phyloP scores from a whole-genome alignment of 2,888 invertebrate species.

The Drosophila anceps region DNA sequence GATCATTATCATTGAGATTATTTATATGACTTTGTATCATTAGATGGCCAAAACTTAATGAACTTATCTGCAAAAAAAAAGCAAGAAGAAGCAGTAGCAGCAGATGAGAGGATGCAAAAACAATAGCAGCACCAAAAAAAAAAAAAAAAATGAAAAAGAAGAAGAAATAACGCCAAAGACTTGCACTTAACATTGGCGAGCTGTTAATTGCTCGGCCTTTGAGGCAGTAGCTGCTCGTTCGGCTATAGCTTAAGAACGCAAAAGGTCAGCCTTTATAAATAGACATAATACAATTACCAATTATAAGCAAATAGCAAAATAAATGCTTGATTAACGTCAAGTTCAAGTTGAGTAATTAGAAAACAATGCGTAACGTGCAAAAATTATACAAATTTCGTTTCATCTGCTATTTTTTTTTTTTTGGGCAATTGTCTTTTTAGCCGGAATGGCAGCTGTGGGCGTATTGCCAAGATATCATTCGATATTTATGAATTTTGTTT shows the following conservation, averaged over 20 bases:
- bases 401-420: neutral
- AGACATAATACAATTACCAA: slow-evolving; percentile 47
- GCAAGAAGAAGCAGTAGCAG: neutral
- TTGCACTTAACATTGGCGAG: slow-evolving; percentile 57
- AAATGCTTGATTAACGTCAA: slow-evolving; percentile 58
- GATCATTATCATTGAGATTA: slow-evolving; percentile 42
- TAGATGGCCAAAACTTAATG: slow-evolving; percentile 26
- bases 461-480: slow-evolving; percentile 46
- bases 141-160: slow-evolving; percentile 2
- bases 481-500: slow-evolving; percentile 14
- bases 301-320: slow-evolving; percentile 47
- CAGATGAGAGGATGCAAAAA: slow-evolving; percentile 4
- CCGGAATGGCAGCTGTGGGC: slow-evolving; percentile 42
- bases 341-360: slow-evolving; percentile 62
- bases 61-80: slow-evolving; percentile 23
- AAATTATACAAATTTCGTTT: slow-evolving; percentile 11
- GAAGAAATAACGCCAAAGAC: slow-evolving; percentile 17
- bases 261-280: slow-evolving; percentile 50
- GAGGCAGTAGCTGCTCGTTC: slow-evolving; percentile 11
- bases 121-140: neutral
- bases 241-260: slow-evolving; percentile 31
- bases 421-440: slow-evolving; percentile 26
- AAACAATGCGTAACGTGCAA: slow-evolving; percentile 47
- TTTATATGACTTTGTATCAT: slow-evolving; percentile 32
- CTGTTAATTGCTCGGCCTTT: slow-evolving; percentile 61